Percentiles rank a stretch among this genome's conserved stretches.
phyloP scores from a whole-genome alignment of 2,797 vertebrate species.

The Lophotriccus pileatus region DNA sequence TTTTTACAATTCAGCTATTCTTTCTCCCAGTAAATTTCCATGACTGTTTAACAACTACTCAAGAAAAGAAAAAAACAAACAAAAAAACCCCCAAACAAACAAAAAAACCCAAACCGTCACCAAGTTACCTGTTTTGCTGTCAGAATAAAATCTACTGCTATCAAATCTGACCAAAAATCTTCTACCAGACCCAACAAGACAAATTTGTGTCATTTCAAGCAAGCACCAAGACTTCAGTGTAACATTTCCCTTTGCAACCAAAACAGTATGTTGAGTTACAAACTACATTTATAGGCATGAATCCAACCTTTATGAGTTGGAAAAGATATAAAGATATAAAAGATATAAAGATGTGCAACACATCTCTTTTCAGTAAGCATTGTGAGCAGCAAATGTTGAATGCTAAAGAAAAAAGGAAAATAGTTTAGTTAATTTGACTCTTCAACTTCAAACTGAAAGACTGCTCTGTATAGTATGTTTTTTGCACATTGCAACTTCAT shows the following conservation, averaged over 20 bases:
- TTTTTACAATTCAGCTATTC: not conserved
- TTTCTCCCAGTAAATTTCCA: not conserved
- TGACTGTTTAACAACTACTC: not conserved
- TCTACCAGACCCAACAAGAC: not conserved
- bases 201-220: not conserved
- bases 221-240: not conserved
- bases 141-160: not conserved
- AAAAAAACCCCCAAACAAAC: not conserved
- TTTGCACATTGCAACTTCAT: not conserved
- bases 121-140: not conserved
- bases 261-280: not conserved
- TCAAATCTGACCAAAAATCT: conserved; percentile 8
- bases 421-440: not conserved
- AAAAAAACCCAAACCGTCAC: not conserved
- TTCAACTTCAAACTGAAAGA: not conserved
- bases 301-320: not conserved
- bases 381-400: not conserved
- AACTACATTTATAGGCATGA: not conserved
- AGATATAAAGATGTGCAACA: not conserved
- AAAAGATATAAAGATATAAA: not conserved
- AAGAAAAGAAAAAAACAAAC: not conserved
- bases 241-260: not conserved
- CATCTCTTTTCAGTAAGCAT: not conserved
- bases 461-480: not conserved
- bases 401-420: not conserved